Percentiles rank a stretch among this genome's conserved stretches.
These are phyloP conservation scores for Eupithecia insigniata DNA, from an alignment of 2,888 invertebrate genomes.

Conservation along the genomic window DNA sequence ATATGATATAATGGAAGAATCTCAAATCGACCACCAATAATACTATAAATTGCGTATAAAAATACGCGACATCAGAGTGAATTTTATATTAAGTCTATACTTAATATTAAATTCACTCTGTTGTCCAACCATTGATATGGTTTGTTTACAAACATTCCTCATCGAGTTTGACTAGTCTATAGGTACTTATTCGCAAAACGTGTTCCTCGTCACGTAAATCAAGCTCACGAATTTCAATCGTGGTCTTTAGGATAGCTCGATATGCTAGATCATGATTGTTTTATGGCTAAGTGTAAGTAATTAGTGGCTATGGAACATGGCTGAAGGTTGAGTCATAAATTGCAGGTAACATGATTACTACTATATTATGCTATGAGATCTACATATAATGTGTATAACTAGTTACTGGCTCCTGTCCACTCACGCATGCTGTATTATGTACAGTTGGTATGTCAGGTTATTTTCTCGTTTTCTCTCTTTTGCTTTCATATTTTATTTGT, in stretches of 20 bases:
- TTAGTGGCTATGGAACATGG: constrained; percentile 6
- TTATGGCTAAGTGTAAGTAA: constrained; percentile 28
- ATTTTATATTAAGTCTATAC: too few relatives aligned
- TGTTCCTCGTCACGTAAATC: constrained; percentile 61
- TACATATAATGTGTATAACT: constrained; percentile 1
- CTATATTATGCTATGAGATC: not conserved
- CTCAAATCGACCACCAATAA: too few relatives aligned
- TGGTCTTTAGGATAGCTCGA: constrained; percentile 58
- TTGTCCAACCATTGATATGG: too few relatives aligned
- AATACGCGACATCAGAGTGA: too few relatives aligned
- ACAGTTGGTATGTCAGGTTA: not conserved
- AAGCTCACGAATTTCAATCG: constrained; percentile 70
- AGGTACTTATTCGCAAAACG: constrained; percentile 50
- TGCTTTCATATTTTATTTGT: not conserved
- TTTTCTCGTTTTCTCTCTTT: not conserved
- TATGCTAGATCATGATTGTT: constrained; percentile 60
- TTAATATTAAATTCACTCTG: too few relatives aligned
- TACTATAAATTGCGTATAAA: too few relatives aligned
- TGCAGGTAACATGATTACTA: constrained; percentile 8
- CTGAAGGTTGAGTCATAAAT: constrained; percentile 13
- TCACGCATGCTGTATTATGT: not conserved
- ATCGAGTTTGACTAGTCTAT: too few relatives aligned
- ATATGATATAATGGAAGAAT: too few relatives aligned
- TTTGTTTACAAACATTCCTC: too few relatives aligned
- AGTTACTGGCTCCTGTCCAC: not conserved